Base-by-base conservation (phyloP, 2,113 vertebrate species). In the Lagopus leucura region DNA sequence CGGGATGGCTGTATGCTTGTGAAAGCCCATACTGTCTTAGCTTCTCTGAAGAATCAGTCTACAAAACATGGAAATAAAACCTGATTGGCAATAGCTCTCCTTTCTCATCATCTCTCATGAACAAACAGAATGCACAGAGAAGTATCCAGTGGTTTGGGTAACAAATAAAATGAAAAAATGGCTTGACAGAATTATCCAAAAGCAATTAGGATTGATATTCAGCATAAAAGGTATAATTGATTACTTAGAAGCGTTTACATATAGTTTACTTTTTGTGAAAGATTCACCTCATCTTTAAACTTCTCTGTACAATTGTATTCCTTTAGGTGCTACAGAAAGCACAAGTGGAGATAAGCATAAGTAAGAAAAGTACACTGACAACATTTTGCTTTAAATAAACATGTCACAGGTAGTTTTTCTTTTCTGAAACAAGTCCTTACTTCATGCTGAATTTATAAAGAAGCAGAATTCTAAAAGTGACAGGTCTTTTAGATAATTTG, bases 31-130 rank as follows among this genome's bases (percentile, higher is more conserved):
- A 98, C 32, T 97, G 97, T 57, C 98, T 97, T 48, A 99, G 97
- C 73, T 96, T 97, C 95, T 99, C 98, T 13, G 99, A 98, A 86
- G 98, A 98, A 86, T 98, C 95, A 48, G 97, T 95, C 99, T 99
- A 42, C 7, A 24, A 88, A 86, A 82, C 15, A 84, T 2, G 18
- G 45, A 81, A 60, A 45, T 22, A 86, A 19, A 87, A 74, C 48
- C 20, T 81, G 15, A 40, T n/a, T 28, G 45, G 52, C 5, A 7
- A 61, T 32, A 64, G 15, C 24, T 75, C 19, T 69, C 28, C 8
- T 81, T 80, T 81, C 22, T 72, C 19, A 61, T n/a, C 5, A 7
- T 13, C 20, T 52, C 64, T 20, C 22, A 45, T 48, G 88, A 82
- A 85, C 60, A 48, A 70, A 40, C 17, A 71, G 3, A 11, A 54